phyloP scores from a whole-genome alignment of 2,113 vertebrate genomes.

The Mesembrinibis cayennensis region DNA sequence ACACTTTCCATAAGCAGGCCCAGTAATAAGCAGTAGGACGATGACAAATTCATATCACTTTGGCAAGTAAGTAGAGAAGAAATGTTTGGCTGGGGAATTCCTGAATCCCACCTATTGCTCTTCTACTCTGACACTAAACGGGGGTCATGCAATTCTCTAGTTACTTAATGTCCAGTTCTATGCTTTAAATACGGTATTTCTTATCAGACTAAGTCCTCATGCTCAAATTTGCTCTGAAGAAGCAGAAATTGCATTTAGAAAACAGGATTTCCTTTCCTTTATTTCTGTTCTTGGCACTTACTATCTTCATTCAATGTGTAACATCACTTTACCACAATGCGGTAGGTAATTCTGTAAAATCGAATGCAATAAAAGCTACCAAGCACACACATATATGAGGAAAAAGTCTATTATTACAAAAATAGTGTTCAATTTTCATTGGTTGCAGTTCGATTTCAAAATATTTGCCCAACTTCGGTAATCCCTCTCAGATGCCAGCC shows the following conservation, averaged over 20 bases:
- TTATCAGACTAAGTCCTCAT: not conserved
- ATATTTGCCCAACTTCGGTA: not conserved
- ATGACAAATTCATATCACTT: not conserved
- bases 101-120: not conserved
- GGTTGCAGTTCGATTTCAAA: not conserved
- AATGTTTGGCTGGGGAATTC: not conserved
- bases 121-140: not conserved
- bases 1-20: not conserved
- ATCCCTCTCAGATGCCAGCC: not conserved
- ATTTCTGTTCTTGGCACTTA: not conserved
- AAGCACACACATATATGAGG: not conserved
- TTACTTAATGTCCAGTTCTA: not conserved
- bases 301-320: not conserved
- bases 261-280: constrained; percentile 11
- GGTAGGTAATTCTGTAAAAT: not conserved
- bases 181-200: constrained; percentile 2
- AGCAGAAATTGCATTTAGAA: constrained; percentile 29
- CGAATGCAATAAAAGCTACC: not conserved
- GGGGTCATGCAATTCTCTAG: not conserved
- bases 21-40: not conserved
- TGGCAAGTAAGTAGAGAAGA: not conserved
- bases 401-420: not conserved
- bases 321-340: not conserved
- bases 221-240: constrained; percentile 11
- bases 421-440: not conserved